Percentiles rank a stretch among this genome's conserved stretches.
Conservation (phyloP, 2,113 vertebrate genomes). For the Melanostigma gelatinosum region DNA sequence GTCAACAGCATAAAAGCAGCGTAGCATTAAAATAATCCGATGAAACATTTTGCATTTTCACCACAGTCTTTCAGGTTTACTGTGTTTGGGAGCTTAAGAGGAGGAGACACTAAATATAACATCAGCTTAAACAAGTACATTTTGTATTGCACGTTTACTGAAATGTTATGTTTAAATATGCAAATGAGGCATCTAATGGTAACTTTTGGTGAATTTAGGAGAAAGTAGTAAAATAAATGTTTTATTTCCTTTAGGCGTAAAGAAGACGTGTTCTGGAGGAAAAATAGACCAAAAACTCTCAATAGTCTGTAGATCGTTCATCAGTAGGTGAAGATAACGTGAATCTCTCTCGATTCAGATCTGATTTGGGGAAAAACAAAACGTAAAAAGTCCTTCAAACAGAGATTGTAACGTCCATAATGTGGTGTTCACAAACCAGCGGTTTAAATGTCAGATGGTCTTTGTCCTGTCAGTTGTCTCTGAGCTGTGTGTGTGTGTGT, state of each 20-base stretch:
- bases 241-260: background rate
- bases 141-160: background rate
- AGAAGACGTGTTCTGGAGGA: background rate
- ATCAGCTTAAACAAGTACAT: background rate
- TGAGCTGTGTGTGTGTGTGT: constrained; percentile 44
- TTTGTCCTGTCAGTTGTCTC: constrained; percentile 36
- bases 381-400: background rate
- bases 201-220: too few relatives aligned
- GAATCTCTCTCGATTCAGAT: background rate
- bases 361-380: background rate
- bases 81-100: too few relatives aligned
- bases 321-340: background rate
- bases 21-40: too few relatives aligned
- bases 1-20: too few relatives aligned
- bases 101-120: too few relatives aligned
- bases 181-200: too few relatives aligned
- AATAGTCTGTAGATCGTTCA: background rate
- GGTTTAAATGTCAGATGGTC: constrained; percentile 17
- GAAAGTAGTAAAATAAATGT: background rate
- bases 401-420: background rate
- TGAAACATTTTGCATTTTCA: too few relatives aligned
- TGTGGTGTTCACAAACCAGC: background rate
- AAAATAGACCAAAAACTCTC: background rate
- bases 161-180: background rate
- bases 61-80: too few relatives aligned